These are phyloP conservation scores for Eolophus roseicapilla DNA, from an alignment of 2,113 vertebrate species.

Conservation along the genomic window DNA sequence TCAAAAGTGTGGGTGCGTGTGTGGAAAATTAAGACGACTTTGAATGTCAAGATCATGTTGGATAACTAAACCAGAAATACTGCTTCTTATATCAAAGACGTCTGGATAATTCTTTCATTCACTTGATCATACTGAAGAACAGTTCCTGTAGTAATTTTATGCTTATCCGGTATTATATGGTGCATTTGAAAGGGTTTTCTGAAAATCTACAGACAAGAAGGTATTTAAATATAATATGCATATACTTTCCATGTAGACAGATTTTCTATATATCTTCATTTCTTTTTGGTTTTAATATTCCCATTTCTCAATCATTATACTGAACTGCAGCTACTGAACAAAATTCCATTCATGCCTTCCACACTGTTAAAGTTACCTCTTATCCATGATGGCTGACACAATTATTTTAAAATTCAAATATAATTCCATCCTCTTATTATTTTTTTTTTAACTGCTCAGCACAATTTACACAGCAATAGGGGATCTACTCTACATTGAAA, in stretches of 20 bases:
- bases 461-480: background rate
- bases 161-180: background rate
- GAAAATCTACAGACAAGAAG: background rate
- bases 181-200: background rate
- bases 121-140: background rate
- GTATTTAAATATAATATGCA: background rate
- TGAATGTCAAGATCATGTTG: background rate
- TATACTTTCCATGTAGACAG: background rate
- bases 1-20: background rate
- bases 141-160: background rate
- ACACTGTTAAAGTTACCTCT: background rate
- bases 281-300: background rate
- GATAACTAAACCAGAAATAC: background rate
- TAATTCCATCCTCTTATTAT: background rate
- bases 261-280: background rate
- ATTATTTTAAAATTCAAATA: background rate
- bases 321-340: background rate
- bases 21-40: background rate
- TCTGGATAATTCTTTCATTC: conserved; percentile 16
- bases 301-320: background rate
- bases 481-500: background rate
- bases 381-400: background rate
- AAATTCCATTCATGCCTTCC: background rate
- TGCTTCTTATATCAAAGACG: background rate
- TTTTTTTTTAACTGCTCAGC: background rate